Percentiles rank a stretch among this genome's conserved stretches.
These are phyloP conservation scores for Patella ulyssiponensis DNA, from an alignment of 2,888 invertebrate genomes.

Conservation along the genomic window DNA sequence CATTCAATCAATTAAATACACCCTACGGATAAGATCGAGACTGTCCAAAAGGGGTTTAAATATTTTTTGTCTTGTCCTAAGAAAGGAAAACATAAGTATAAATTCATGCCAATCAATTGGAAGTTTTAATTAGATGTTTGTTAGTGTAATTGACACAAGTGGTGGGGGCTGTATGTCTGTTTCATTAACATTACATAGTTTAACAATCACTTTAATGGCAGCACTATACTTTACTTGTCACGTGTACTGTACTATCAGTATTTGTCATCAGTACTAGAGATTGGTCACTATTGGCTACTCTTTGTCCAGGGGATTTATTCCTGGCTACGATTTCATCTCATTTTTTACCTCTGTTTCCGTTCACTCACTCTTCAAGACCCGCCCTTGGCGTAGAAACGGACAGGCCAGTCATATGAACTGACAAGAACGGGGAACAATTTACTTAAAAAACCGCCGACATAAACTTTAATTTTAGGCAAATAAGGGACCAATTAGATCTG, in stretches of 20 bases:
- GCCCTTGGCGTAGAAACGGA: background rate
- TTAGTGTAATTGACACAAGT: too few relatives aligned
- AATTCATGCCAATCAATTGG: too few relatives aligned
- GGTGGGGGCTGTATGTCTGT: background rate
- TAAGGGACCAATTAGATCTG: conserved; percentile 3
- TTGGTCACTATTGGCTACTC: conserved; percentile 1
- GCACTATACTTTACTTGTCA: conserved; percentile 6
- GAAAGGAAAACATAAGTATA: too few relatives aligned
- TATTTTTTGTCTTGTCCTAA: too few relatives aligned
- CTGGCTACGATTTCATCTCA: background rate
- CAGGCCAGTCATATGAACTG: background rate
- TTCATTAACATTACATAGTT: background rate
- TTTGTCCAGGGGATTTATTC: conserved; percentile 4
- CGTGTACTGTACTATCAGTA: background rate
- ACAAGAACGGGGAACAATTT: background rate
- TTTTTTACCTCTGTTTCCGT: conserved; percentile 3
- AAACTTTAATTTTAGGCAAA: background rate
- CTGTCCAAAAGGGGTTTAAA: too few relatives aligned
- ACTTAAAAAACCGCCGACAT: background rate
- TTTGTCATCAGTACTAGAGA: background rate
- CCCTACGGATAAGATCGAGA: too few relatives aligned
- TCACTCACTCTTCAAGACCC: background rate
- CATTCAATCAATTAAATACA: too few relatives aligned
- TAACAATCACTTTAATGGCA: background rate
- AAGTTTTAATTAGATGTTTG: too few relatives aligned